Evolutionary conservation across 53 echinoderm and acorn worm genomes (phyloP).

Genomic region (Patiria pectinifera): DNA sequence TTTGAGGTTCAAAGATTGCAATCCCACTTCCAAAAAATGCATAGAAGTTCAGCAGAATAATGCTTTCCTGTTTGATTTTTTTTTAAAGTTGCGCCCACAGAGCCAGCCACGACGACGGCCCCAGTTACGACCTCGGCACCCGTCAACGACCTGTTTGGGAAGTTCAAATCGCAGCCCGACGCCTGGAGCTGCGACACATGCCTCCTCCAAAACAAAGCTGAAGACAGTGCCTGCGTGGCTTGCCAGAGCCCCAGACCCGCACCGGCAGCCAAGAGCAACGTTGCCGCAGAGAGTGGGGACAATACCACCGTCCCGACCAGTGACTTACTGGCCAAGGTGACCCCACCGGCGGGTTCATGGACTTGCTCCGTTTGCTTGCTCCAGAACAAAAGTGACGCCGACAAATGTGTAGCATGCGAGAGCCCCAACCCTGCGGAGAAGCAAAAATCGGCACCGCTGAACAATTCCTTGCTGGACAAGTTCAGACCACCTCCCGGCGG

Average conservation of each 20-base stretch:
- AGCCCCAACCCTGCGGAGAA: conserved; percentile 74
- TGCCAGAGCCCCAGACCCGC: conserved; percentile 59
- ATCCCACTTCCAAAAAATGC: not conserved
- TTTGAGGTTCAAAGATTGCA: not conserved
- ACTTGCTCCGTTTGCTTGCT: conserved; percentile 84
- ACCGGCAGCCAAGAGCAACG: not conserved
- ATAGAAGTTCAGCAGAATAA: not conserved
- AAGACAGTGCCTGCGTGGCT: conserved; percentile 58
- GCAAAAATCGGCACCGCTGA: conserved; percentile 35
- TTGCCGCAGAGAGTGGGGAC: not conserved
- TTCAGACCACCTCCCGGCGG: conserved; percentile 72
- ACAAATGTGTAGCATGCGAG: conserved; percentile 85
- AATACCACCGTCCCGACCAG: not conserved
- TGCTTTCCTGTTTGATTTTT: not conserved
- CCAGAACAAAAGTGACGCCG: conserved; percentile 69
- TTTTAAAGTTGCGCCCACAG: conserved; percentile 37
- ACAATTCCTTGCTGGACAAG: conserved; percentile 57
- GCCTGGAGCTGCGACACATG: conserved; percentile 83
- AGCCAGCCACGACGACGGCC: not conserved
- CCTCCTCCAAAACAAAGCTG: conserved; percentile 67
- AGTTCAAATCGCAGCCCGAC: conserved; percentile 73
- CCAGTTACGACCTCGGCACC: not conserved
- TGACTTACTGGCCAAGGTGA: conserved; percentile 76
- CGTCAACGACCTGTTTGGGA: conserved; percentile 39
- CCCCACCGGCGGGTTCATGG: conserved; percentile 70